Evolutionary conservation across 2,797 vertebrate genomes (phyloP).

Genomic region (Philypnodon macrostomus): DNA sequence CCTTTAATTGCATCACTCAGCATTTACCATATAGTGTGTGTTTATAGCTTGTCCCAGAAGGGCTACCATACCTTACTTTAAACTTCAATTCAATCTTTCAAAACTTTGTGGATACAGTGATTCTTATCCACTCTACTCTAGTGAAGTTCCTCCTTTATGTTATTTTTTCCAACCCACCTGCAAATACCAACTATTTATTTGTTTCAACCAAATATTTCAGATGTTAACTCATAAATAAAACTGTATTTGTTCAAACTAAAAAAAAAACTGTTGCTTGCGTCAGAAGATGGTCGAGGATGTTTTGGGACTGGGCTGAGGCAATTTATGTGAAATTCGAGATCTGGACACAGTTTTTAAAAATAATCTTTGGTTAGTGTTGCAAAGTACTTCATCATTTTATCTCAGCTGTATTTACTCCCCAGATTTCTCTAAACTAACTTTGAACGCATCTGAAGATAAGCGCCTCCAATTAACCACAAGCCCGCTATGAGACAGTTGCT

Average conservation of each 20-base stretch:
- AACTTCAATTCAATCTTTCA: too few relatives aligned
- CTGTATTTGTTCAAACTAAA: slow-evolving; percentile 2
- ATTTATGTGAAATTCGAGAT: slow-evolving; percentile 2
- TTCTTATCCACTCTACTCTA: too few relatives aligned
- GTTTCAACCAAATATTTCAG: not conserved
- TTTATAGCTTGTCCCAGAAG: too few relatives aligned
- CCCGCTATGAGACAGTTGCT: slow-evolving; percentile 6
- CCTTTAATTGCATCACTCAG: too few relatives aligned
- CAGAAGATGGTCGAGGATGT: not conserved
- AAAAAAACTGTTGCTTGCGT: not conserved
- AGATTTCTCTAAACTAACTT: slow-evolving; percentile 1
- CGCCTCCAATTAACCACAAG: slow-evolving; percentile 13
- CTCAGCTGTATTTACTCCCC: not conserved
- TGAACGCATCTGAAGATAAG: not conserved
- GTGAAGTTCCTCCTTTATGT: too few relatives aligned
- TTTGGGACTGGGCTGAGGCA: not conserved
- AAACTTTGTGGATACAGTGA: too few relatives aligned
- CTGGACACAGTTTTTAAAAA: slow-evolving; percentile 1
- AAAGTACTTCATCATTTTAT: slow-evolving; percentile 5
- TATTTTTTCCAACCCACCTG: not conserved
- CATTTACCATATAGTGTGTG: too few relatives aligned
- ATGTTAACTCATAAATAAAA: not conserved
- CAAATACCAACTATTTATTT: not conserved
- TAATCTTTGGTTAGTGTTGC: slow-evolving; percentile 5
- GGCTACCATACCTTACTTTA: too few relatives aligned